phyloP scores from a whole-genome alignment of 2,113 vertebrate genomes.

The Sialia sialis region DNA sequence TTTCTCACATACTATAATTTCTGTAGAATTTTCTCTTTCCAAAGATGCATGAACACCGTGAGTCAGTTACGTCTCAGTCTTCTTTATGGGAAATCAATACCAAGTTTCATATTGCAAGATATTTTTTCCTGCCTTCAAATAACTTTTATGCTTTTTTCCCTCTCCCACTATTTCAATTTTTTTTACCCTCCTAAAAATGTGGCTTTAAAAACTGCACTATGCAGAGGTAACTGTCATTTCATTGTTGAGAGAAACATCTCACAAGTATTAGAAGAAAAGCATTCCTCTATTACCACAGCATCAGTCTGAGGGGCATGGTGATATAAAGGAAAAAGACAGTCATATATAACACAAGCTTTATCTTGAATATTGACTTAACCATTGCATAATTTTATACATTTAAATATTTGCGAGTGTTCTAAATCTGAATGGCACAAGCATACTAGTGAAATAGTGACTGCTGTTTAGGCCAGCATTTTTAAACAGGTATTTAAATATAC shows the following conservation, averaged over 20 bases:
- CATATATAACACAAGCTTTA: not conserved
- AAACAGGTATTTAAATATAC: not conserved
- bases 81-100: not conserved
- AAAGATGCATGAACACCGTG: not conserved
- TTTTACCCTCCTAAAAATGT: not conserved
- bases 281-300: not conserved
- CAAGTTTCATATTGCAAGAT: not conserved
- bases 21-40: not conserved
- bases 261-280: not conserved
- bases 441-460: not conserved
- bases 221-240: not conserved
- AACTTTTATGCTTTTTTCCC: not conserved
- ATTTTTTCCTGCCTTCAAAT: not conserved
- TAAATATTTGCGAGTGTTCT: not conserved
- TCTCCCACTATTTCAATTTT: not conserved
- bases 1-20: not conserved
- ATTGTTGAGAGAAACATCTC: not conserved
- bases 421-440: not conserved
- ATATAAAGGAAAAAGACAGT: not conserved
- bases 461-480: not conserved
- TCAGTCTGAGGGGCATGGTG: not conserved
- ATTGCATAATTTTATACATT: not conserved
- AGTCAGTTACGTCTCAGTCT: not conserved
- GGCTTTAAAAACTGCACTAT: not conserved
- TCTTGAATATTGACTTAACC: not conserved